phyloP scores from a whole-genome alignment of 2,113 vertebrate genomes.

The Spheniscus mendiculus region DNA sequence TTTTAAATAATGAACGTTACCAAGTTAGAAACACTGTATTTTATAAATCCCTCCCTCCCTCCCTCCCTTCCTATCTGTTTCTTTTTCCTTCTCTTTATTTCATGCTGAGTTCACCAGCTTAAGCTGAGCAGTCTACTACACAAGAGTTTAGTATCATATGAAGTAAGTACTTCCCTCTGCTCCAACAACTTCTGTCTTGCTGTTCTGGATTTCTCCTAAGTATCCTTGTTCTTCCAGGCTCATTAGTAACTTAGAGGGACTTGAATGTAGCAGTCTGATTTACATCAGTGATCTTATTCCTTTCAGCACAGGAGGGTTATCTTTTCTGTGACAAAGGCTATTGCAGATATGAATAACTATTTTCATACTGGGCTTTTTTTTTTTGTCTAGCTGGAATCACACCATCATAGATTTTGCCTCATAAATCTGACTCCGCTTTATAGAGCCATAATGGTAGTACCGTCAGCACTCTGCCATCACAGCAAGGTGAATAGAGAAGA shows the following conservation, averaged over 20 bases:
- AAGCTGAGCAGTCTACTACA: not conserved
- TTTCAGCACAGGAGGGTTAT: slow-evolving; percentile 65
- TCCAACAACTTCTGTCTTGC: slow-evolving; percentile 35
- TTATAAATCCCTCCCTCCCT: not conserved
- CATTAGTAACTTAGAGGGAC: slow-evolving; percentile 53
- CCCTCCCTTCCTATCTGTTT: not conserved
- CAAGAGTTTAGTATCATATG: slow-evolving; percentile 21
- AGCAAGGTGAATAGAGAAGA: slow-evolving; percentile 56
- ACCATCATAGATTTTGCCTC: slow-evolving; percentile 58
- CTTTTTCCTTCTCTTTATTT: slow-evolving; percentile 7
- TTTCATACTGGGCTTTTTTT: slow-evolving; percentile 62
- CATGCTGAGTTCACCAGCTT: not conserved
- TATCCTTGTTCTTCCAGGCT: slow-evolving; percentile 58
- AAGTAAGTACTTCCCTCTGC: slow-evolving; percentile 43
- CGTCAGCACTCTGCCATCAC: slow-evolving; percentile 61
- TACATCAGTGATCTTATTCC: slow-evolving; percentile 60
- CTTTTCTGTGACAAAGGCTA: slow-evolving; percentile 59
- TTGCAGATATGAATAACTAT: slow-evolving; percentile 61
- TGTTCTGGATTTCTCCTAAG: slow-evolving; percentile 67
- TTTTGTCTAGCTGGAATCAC: slow-evolving; percentile 50
- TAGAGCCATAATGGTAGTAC: slow-evolving; percentile 36
- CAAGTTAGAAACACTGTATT: not conserved
- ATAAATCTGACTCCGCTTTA: slow-evolving; percentile 44
- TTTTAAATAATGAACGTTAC: not conserved
- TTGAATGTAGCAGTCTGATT: slow-evolving; percentile 56